Base-by-base conservation (phyloP, 2,888 invertebrate species). In the Fabriciana adippe region DNA sequence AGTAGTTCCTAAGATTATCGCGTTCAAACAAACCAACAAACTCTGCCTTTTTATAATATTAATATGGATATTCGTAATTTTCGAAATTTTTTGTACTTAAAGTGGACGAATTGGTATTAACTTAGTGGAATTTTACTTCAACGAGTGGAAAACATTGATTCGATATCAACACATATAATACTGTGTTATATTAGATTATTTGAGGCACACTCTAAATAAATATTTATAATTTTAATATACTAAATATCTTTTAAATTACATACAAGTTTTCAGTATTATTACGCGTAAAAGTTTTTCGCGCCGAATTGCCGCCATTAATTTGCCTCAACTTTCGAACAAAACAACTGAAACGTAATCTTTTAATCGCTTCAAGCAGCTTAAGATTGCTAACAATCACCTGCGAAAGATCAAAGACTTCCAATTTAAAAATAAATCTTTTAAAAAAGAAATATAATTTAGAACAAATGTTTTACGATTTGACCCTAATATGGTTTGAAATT, bases 331-430 rank as follows among this genome's bases (percentile, higher is more conserved):
- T 71, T 69, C 55, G 16, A 63, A 56, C 63, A 54, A 67, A 69
- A 69, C 57, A 64, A 69, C 47, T 68, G 70, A 66, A 72, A 72
- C 64, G 56, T 26, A 68, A 70, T 66, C 62, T 65, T 68, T 66
- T 72, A 70, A 72, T 70, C 62, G 66, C 48, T 70, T 41, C 8
- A 26, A 57, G 55, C 60, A 55, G 64, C 57, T 65, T 26, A 68
- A 55, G 50, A 60, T 63, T 66, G 57, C 47, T 68, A 50, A 50
- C 55, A 57, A 64, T 45, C 50, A 53, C 57, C 55, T 65, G 55
- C 61, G 53, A 50, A 53, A 65, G 64, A 67, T 70, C 57, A 68
- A 70, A 70, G 57, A 65, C 45, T 50, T 59, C 54, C 35, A 66
- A 55, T 50, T 66, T 55, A 55, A 48, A 60, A 55, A 59, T 50